Percentiles rank a stretch among this genome's conserved stretches.
phyloP scores from a whole-genome alignment of 2,797 vertebrate species.

The Chelon labrosus region DNA sequence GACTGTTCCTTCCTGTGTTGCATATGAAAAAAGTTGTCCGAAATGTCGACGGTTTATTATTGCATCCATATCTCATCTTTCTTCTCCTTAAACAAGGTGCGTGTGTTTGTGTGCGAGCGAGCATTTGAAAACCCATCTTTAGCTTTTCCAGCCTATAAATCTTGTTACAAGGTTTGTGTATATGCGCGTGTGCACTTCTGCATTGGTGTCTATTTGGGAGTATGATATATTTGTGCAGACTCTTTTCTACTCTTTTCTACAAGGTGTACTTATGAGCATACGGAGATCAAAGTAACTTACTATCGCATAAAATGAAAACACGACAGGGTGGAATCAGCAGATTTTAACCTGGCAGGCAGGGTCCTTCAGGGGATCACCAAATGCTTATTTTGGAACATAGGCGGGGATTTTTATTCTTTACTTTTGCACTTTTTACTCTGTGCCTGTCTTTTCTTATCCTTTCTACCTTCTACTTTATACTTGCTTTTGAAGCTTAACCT shows the following conservation, averaged over 20 bases:
- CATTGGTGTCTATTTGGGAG: constrained; percentile 3
- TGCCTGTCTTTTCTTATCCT: not conserved
- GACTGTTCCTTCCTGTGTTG: constrained; percentile 2
- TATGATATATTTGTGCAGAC: constrained; percentile 22
- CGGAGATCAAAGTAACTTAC: constrained; percentile 63
- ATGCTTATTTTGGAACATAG: constrained; percentile 25
- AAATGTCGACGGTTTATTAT: constrained; percentile 37
- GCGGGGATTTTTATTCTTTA: too few relatives aligned
- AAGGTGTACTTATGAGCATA: constrained; percentile 49
- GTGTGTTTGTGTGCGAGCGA: constrained; percentile 6
- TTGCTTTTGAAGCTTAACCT: too few relatives aligned
- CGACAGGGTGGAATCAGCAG: constrained; percentile 36
- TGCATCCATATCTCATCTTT: constrained; percentile 37
- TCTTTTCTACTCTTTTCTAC: constrained; percentile 42
- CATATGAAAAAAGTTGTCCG: constrained; percentile 22
- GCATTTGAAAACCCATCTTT: constrained; percentile 48
- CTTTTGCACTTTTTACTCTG: not conserved
- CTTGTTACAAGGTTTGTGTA: constrained; percentile 35
- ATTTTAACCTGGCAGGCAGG: constrained; percentile 18
- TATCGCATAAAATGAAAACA: constrained; percentile 47
- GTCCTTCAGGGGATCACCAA: constrained; percentile 33
- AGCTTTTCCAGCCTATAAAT: constrained; percentile 49
- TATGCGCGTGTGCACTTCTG: constrained; percentile 1
- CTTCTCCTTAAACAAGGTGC: constrained; percentile 18
- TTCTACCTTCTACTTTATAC: too few relatives aligned